These are phyloP conservation scores for Anaspis maculata DNA, from an alignment of 2,888 invertebrate genomes.

Conservation along the genomic window DNA sequence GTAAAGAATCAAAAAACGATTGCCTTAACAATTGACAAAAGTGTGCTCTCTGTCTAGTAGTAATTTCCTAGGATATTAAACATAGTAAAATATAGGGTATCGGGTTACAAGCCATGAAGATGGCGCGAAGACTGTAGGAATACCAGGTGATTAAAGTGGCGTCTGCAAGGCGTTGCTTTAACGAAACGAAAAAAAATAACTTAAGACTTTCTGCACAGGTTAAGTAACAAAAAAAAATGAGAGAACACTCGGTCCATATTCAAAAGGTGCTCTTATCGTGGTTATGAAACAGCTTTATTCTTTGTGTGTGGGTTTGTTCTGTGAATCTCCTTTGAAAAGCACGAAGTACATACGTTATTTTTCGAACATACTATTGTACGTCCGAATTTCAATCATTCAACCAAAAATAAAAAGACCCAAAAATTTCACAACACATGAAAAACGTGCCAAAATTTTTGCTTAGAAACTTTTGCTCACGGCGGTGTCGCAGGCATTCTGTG, in stretches of 20 bases:
- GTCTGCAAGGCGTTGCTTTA: slow-evolving; percentile 12
- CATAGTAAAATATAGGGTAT: slow-evolving; percentile 18
- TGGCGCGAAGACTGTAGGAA: slow-evolving; percentile 38
- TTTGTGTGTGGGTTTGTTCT: slow-evolving; percentile 8
- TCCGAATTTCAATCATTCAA: too few species aligned
- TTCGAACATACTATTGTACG: too few species aligned
- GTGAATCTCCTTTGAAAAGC: slow-evolving; percentile 13
- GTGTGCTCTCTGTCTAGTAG: slow-evolving; percentile 31
- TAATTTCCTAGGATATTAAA: slow-evolving; percentile 19
- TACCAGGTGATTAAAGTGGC: slow-evolving; percentile 38
- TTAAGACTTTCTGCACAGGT: slow-evolving; percentile 31
- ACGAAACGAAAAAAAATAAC: slow-evolving; percentile 18
- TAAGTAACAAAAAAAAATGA: slow-evolving; percentile 22
- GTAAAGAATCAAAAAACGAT: slow-evolving; percentile 16
- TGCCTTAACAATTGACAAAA: slow-evolving; percentile 33
- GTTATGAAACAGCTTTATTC: too few species aligned
- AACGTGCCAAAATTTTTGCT: slow-evolving; percentile 42
- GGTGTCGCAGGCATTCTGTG: slow-evolving; percentile 25
- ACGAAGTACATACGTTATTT: slow-evolving; percentile 8
- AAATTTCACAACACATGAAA: slow-evolving; percentile 3
- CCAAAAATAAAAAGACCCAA: too few species aligned
- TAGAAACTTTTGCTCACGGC: slow-evolving; percentile 41
- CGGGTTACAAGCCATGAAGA: slow-evolving; percentile 18
- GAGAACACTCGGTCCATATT: slow-evolving; percentile 31
- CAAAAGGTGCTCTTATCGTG: slow-evolving; percentile 27